Evolutionary conservation across 92 coral and sea anemone species (phyloP).

Genomic region (Metridium senile): DNA sequence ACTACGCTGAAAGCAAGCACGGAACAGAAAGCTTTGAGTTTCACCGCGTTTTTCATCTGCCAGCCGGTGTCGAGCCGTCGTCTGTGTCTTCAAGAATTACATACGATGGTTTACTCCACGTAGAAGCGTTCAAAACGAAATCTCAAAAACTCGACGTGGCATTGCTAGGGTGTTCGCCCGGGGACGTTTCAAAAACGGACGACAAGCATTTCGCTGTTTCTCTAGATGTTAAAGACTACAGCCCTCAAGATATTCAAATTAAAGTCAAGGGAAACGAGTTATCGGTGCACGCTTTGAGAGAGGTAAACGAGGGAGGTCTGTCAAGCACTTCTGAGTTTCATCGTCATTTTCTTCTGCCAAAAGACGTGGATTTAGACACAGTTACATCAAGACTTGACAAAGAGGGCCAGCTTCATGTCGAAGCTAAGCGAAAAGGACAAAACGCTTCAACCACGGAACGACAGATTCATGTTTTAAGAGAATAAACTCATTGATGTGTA

Average conservation of each 20-base stretch:
- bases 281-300: constrained; percentile 77
- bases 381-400: constrained; percentile 77
- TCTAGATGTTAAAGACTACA: constrained; percentile 78
- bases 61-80: constrained; percentile 80
- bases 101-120: constrained; percentile 81
- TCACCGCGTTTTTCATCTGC: constrained; percentile 83
- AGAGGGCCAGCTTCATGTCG: constrained; percentile 81
- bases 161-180: constrained; percentile 58
- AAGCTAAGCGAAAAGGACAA: constrained; percentile 64
- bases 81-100: constrained; percentile 83
- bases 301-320: constrained; percentile 80
- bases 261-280: constrained; percentile 83
- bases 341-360: constrained; percentile 87
- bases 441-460: constrained; percentile 58
- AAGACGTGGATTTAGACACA: constrained; percentile 81
- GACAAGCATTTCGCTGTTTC: constrained; percentile 83
- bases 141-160: constrained; percentile 47
- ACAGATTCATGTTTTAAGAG: constrained; percentile 48
- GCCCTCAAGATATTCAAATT: constrained; percentile 83
- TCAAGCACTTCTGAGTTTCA: constrained; percentile 81
- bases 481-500: background rate
- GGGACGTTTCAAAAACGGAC: constrained; percentile 85
- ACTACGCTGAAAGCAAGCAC: constrained; percentile 81
- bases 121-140: constrained; percentile 70
- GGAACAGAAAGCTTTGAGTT: constrained; percentile 91